Conservation (phyloP, 2,113 vertebrate genomes). For the Thymallus thymallus region DNA sequence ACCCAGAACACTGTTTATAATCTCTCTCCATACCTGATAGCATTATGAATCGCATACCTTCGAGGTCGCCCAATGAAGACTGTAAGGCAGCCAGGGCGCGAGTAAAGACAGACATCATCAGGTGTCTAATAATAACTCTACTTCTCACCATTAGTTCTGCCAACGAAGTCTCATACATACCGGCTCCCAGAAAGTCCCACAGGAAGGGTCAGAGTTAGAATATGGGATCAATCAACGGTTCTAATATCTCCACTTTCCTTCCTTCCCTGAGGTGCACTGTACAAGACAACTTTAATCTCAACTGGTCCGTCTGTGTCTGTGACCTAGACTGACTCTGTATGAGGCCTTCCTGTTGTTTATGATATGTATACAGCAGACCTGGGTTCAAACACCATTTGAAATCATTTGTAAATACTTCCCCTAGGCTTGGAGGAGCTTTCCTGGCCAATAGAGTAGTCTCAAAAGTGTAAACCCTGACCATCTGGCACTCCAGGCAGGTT, state of each 20-base stretch:
- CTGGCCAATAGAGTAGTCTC: too few species aligned
- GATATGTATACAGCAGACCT: too few species aligned
- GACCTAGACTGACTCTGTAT: background rate
- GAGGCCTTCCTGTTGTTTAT: conserved; percentile 2
- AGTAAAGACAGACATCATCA: conserved; percentile 1
- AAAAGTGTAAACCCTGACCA: too few species aligned
- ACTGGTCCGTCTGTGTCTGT: background rate
- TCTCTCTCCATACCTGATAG: background rate
- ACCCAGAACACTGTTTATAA: background rate
- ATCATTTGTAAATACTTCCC: too few species aligned
- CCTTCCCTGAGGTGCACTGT: background rate
- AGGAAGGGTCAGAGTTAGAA: conserved; percentile 2
- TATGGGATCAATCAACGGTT: background rate
- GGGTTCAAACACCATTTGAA: too few species aligned
- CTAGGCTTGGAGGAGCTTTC: too few species aligned
- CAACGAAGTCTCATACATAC: background rate
- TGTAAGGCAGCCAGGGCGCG: background rate
- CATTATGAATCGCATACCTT: background rate
- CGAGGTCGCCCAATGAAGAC: background rate
- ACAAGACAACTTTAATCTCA: background rate
- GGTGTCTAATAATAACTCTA: conserved; percentile 12
- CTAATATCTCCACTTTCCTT: background rate
- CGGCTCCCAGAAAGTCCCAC: background rate
- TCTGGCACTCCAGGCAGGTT: too few species aligned
- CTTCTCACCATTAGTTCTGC: conserved; percentile 6